Evolutionary conservation across 2,888 invertebrate genomes (phyloP).

Genomic region (Agriopis leucophaearia): DNA sequence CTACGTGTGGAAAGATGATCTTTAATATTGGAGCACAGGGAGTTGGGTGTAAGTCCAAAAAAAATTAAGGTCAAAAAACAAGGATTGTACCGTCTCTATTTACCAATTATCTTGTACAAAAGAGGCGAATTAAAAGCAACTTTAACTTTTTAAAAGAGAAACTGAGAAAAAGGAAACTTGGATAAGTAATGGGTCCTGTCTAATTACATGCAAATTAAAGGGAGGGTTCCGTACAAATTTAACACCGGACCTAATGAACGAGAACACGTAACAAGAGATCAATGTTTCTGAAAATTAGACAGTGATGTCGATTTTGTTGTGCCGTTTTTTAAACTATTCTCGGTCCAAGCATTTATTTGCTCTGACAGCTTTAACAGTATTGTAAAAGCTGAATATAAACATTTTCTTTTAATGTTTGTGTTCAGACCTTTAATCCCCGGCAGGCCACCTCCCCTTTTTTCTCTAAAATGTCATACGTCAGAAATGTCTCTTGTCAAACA

Average conservation of each 20-base stretch:
- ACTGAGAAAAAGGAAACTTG: constrained; percentile 34
- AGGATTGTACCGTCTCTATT: constrained; percentile 3
- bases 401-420: too few species aligned
- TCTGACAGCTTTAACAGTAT: too few species aligned
- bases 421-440: too few species aligned
- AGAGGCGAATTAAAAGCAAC: constrained; percentile 20
- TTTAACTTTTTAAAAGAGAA: constrained; percentile 26
- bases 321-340: too few species aligned
- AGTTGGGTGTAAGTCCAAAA: too few species aligned
- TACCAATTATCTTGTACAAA: constrained; percentile 13
- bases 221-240: constrained; percentile 40
- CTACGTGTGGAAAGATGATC: too few species aligned
- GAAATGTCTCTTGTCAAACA: too few species aligned
- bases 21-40: too few species aligned
- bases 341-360: too few species aligned
- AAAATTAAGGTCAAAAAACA: neutral
- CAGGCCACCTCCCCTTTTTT: too few species aligned
- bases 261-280: constrained; percentile 27
- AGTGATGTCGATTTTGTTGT: neutral
- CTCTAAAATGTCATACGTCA: too few species aligned
- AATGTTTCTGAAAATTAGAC: neutral
- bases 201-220: constrained; percentile 50
- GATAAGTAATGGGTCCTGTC: constrained; percentile 42
- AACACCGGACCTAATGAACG: constrained; percentile 44
- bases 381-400: too few species aligned